Conservation (phyloP, 2,797 vertebrate species). For the Labroides dimidiatus region DNA sequence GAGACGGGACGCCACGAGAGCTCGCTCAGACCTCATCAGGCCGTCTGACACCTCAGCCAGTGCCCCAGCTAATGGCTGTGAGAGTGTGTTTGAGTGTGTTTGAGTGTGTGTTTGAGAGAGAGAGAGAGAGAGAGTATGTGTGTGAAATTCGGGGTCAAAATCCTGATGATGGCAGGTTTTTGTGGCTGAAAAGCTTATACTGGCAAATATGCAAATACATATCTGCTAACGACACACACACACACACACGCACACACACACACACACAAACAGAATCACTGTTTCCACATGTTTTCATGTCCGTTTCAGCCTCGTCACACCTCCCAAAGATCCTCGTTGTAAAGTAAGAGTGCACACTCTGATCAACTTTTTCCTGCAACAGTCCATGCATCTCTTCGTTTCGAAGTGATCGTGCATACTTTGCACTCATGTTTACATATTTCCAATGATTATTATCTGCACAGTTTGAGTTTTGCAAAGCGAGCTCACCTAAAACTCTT, state of each 20-base stretch:
- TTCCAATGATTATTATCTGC: too few species aligned
- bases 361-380: too few species aligned
- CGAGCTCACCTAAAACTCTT: too few species aligned
- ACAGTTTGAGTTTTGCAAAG: too few species aligned
- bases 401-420: too few species aligned
- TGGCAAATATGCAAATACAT: conserved; percentile 27
- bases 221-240: not conserved
- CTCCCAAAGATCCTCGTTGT: too few species aligned
- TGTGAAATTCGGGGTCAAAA: not conserved
- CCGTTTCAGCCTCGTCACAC: too few species aligned
- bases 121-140: conserved; percentile 3
- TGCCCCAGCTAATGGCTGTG: conserved; percentile 27
- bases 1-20: conserved; percentile 42
- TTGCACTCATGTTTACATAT: too few species aligned
- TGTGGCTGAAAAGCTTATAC: conserved; percentile 4
- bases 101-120: conserved; percentile 17
- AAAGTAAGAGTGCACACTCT: too few species aligned
- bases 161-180: conserved; percentile 10
- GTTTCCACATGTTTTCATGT: too few species aligned
- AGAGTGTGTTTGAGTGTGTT: conserved; percentile 24
- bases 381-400: too few species aligned
- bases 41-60: conserved; percentile 44
- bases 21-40: conserved; percentile 44
- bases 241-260: not conserved
- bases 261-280: not conserved